Base-by-base conservation (phyloP, 2,888 invertebrate genomes). In the Campoletis raptor region DNA sequence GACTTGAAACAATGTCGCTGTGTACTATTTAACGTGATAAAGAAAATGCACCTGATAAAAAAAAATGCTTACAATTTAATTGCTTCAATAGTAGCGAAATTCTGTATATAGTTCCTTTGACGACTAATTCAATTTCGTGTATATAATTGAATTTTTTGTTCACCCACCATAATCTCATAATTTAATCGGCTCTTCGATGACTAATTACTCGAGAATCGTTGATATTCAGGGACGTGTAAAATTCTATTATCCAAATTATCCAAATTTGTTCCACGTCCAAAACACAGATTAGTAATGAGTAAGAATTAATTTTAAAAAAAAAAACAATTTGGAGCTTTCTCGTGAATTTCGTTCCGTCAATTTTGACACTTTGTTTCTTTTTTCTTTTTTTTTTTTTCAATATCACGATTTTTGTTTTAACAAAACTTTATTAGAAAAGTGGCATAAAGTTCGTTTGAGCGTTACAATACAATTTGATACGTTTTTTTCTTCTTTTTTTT, bases 101-200 rank as follows among this genome's bases (percentile, higher is more conserved):
- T 52, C 12, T n/a, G 36, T 52, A 30, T 30, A 30, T 3, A 30
- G 36, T 5, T 10, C 12, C 72, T 72, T 54, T 72, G 37, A 72
- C 1, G 37, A 72, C 12, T 21, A 54, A 52, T 72, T 52, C 30
- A 52, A 54, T 72, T 36, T 72, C 21, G 3, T 40, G 24, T 15
- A 30, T 61, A 15, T 30, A 61, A 72, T 72, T 72, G 54, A 72
- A 72, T 72, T 52, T 52, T 52, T 52, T 52, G 12, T 21, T 52
- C 10, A n/a, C 8, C n/a, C n/a, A 72, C 37, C 72, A n/a, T 72
- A 72, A 52, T 72, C n/a, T 5, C 36, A n/a, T 70, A 30, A 30
- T 70, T 70, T 48, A 0, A 40, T 48, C 30, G 30, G 61, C 30
- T 48, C 18, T 48, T 18, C 30, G 45, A 1, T 48, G 18, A 15